Conservation (phyloP, 2,797 vertebrate species). For the Danio kyathit region DNA sequence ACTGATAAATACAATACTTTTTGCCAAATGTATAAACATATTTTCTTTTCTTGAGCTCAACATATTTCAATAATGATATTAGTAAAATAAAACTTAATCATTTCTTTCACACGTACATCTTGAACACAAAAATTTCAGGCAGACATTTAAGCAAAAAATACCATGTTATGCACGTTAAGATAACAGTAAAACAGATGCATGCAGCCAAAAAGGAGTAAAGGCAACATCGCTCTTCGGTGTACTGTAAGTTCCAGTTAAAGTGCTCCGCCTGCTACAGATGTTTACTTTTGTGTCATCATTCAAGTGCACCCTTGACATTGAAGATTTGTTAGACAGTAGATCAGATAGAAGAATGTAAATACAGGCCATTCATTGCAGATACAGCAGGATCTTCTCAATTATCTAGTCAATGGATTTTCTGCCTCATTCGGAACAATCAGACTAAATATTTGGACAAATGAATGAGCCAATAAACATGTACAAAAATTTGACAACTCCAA, state of each 20-base stretch:
- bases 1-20: not conserved
- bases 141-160: conserved; percentile 17
- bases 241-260: conserved; percentile 14
- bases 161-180: conserved; percentile 35
- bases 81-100: too few species aligned
- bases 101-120: too few species aligned
- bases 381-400: conserved; percentile 16
- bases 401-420: conserved; percentile 56
- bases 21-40: not conserved
- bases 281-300: conserved; percentile 46
- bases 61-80: not conserved
- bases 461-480: conserved; percentile 71
- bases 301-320: conserved; percentile 12
- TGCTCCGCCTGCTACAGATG: conserved; percentile 32
- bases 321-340: conserved; percentile 32
- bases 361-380: conserved; percentile 7
- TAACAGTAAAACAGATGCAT: conserved; percentile 38
- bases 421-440: conserved; percentile 56
- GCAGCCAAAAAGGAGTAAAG: conserved; percentile 43
- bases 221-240: conserved; percentile 12
- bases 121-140: too few species aligned
- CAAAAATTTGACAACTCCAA: conserved; percentile 73
- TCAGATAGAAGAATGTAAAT: conserved; percentile 36
- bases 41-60: not conserved
- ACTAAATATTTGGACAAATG: conserved; percentile 73